Percentiles rank a stretch among this genome's conserved stretches.
These are phyloP conservation scores for Ophthalmotilapia sp. DNA, from an alignment of 2,113 vertebrate species.

Conservation along the genomic window DNA sequence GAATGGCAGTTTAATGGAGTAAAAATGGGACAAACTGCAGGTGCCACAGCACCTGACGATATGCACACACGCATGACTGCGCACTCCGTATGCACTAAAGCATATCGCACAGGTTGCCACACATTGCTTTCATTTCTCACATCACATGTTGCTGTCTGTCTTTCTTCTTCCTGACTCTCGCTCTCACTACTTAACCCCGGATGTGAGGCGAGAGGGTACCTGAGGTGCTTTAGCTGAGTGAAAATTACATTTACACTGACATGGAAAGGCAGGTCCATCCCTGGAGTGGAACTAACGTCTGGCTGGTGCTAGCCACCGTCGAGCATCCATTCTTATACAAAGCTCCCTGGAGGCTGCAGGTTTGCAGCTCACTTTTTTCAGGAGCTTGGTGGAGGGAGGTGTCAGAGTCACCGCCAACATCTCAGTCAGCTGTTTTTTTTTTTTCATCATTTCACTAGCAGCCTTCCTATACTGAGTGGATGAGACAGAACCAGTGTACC, in stretches of 20 bases:
- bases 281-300: slow-evolving; percentile 50
- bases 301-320: slow-evolving; percentile 13
- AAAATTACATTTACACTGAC: slow-evolving; percentile 64
- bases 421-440: background rate
- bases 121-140: slow-evolving; percentile 17
- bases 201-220: slow-evolving; percentile 40
- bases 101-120: background rate
- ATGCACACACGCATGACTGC: background rate
- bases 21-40: background rate
- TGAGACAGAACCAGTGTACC: background rate
- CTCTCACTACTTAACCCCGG: slow-evolving; percentile 45
- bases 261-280: slow-evolving; percentile 39
- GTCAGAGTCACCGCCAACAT: background rate
- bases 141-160: background rate
- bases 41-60: background rate
- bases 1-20: background rate
- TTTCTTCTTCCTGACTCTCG: background rate
- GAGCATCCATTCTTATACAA: slow-evolving; percentile 39
- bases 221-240: slow-evolving; percentile 51
- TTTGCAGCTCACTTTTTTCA: slow-evolving; percentile 14
- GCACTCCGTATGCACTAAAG: background rate
- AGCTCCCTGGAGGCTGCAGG: slow-evolving; percentile 26
- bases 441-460: background rate
- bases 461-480: background rate
- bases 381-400: slow-evolving; percentile 9